Evolutionary conservation across 1,140 invertebrate species (phyloP).

Genomic region (Sminthurides bifidus): DNA sequence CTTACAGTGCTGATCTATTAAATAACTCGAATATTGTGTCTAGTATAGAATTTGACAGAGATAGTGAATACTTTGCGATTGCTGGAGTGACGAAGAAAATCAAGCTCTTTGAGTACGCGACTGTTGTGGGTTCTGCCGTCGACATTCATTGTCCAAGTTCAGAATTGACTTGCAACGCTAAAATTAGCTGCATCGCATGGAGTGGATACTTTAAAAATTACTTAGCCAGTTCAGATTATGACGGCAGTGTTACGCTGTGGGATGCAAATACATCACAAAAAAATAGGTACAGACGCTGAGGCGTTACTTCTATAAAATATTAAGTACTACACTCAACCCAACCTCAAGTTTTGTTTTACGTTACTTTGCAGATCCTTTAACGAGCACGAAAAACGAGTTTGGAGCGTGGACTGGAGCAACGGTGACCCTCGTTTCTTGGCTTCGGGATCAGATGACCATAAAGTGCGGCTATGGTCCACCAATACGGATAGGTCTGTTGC

Average conservation of each 20-base stretch:
- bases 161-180: slow-evolving; percentile 87
- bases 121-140: slow-evolving; percentile 67
- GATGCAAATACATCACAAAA: slow-evolving; percentile 69
- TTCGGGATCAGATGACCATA: slow-evolving; percentile 86
- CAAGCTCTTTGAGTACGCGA: slow-evolving; percentile 82
- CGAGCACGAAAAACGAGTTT: slow-evolving; percentile 91
- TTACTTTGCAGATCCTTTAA: slow-evolving; percentile 47
- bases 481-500: slow-evolving; percentile 77
- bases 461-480: slow-evolving; percentile 87
- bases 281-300: slow-evolving; percentile 45
- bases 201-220: slow-evolving; percentile 83
- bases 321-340: slow-evolving; percentile 4
- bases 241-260: slow-evolving; percentile 87
- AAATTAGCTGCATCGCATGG: slow-evolving; percentile 92
- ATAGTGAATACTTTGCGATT: slow-evolving; percentile 91
- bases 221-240: slow-evolving; percentile 88
- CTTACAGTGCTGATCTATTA: slow-evolving; percentile 78
- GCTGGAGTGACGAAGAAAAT: slow-evolving; percentile 92
- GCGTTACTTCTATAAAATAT: neutral
- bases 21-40: slow-evolving; percentile 88
- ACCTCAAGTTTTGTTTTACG: no score
- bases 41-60: slow-evolving; percentile 94
- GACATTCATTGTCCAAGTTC: slow-evolving; percentile 80
- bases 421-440: slow-evolving; percentile 82
- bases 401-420: slow-evolving; percentile 93